phyloP scores from a whole-genome alignment of 2,888 invertebrate species.

The Aproaerema taeniolella region DNA sequence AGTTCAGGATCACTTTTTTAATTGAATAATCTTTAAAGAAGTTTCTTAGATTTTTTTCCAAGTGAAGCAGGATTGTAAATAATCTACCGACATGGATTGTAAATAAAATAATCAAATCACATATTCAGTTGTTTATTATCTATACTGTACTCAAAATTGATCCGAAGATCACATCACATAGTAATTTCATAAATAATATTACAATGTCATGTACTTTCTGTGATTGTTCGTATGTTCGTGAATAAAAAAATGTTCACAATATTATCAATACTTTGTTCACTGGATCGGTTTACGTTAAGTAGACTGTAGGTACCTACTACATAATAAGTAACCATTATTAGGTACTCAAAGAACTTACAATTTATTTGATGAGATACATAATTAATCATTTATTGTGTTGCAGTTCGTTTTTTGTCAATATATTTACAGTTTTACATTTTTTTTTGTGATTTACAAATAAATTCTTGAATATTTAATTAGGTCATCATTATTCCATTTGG shows the following conservation, averaged over 20 bases:
- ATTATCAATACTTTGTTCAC: slow-evolving; percentile 77
- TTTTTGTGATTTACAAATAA: slow-evolving; percentile 78
- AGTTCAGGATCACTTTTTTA: no score
- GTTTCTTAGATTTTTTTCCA: no score
- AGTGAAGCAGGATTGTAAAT: no score
- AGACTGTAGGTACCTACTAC: slow-evolving; percentile 67
- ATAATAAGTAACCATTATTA: slow-evolving; percentile 63
- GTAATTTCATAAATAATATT: slow-evolving; percentile 81
- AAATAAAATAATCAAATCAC: slow-evolving; percentile 69
- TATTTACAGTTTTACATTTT: slow-evolving; percentile 79
- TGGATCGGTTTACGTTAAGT: slow-evolving; percentile 74
- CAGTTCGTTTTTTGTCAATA: slow-evolving; percentile 74
- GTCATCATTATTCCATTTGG: slow-evolving; percentile 76
- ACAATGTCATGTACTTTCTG: slow-evolving; percentile 78
- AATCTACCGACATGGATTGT: no score
- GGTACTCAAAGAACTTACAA: slow-evolving; percentile 73
- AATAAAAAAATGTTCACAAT: slow-evolving; percentile 77
- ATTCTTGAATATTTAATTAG: slow-evolving; percentile 77
- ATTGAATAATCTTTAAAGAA: no score
- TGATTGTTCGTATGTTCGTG: slow-evolving; percentile 73
- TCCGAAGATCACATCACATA: slow-evolving; percentile 85
- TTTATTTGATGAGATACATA: slow-evolving; percentile 72
- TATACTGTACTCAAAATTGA: slow-evolving; percentile 87
- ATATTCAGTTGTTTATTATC: slow-evolving; percentile 85
- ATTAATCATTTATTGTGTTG: slow-evolving; percentile 72